Conservation (phyloP, 2,797 vertebrate genomes). For the Pterois miles region DNA sequence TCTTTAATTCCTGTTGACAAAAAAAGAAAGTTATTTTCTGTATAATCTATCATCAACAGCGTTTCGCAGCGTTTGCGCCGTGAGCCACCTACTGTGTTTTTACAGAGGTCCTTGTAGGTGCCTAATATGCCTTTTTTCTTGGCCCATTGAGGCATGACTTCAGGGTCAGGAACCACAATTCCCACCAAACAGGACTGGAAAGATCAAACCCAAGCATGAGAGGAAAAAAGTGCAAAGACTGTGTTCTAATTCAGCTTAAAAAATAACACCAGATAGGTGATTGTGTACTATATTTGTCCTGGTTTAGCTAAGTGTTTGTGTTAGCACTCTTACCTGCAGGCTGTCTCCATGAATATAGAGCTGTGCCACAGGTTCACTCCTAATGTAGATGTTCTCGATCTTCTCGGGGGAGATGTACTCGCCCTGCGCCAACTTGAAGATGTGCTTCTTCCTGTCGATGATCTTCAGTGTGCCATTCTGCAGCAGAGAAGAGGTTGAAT, state of each 20-base stretch:
- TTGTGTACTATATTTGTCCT: neutral
- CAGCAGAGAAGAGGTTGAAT: constrained; percentile 6
- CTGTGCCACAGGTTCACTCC: constrained; percentile 94
- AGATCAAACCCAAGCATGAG: constrained; percentile 6
- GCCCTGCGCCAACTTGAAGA: constrained; percentile 98
- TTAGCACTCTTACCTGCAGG: constrained; percentile 86
- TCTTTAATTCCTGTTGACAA: constrained; percentile 87
- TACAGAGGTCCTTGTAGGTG: constrained; percentile 88
- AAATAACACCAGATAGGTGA: neutral
- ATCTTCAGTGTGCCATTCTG: constrained; percentile 97
- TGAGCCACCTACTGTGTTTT: constrained; percentile 85
- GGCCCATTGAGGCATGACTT: constrained; percentile 94
- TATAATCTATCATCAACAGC: neutral
- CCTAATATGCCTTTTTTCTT: constrained; percentile 93
- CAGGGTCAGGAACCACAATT: constrained; percentile 94
- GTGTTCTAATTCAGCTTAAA: neutral
- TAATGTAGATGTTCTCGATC: constrained; percentile 98
- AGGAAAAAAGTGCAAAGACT: neutral
- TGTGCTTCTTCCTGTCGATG: constrained; percentile 98
- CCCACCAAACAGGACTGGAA: constrained; percentile 94
- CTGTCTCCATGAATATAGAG: constrained; percentile 97
- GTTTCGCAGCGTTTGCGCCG: accelerated
- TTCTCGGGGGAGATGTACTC: constrained; percentile 99
- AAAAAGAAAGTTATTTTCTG: neutral
- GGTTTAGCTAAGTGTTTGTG: neutral